Conservation (phyloP, 2,888 invertebrate genomes). For the Leucoma salicis region DNA sequence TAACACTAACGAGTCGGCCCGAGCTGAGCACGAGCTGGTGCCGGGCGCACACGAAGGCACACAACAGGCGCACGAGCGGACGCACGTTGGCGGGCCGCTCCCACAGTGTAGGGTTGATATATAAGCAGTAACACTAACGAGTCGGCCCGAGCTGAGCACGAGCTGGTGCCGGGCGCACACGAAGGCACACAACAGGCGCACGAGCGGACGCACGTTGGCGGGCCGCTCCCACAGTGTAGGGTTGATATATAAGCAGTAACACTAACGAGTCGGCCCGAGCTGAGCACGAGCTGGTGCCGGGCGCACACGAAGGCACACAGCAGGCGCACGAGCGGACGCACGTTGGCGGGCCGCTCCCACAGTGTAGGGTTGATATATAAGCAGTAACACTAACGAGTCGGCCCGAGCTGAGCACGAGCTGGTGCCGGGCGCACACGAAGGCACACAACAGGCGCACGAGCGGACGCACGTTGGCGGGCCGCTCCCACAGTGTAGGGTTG, state of each 20-base stretch:
- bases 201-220: conserved; percentile 96
- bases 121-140: conserved; percentile 75
- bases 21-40: conserved; percentile 64
- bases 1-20: conserved; percentile 85
- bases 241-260: not conserved
- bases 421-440: conserved; percentile 83
- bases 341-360: conserved; percentile 97
- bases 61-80: conserved; percentile 94
- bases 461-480: conserved; percentile 96
- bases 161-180: conserved; percentile 74
- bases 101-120: conserved; percentile 85
- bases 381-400: conserved; percentile 83
- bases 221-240: conserved; percentile 93
- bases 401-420: conserved; percentile 75
- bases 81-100: conserved; percentile 96
- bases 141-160: conserved; percentile 83
- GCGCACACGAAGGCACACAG: conserved; percentile 91
- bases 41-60: conserved; percentile 87
- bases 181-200: conserved; percentile 94
- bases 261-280: conserved; percentile 86
- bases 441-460: conserved; percentile 95
- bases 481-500: conserved; percentile 90
- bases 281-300: conserved; percentile 55
- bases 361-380: conserved; percentile 83
- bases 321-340: conserved; percentile 95